These are phyloP conservation scores for Trissolcus brochymenae DNA, from an alignment of 2,888 invertebrate genomes.

Conservation along the genomic window DNA sequence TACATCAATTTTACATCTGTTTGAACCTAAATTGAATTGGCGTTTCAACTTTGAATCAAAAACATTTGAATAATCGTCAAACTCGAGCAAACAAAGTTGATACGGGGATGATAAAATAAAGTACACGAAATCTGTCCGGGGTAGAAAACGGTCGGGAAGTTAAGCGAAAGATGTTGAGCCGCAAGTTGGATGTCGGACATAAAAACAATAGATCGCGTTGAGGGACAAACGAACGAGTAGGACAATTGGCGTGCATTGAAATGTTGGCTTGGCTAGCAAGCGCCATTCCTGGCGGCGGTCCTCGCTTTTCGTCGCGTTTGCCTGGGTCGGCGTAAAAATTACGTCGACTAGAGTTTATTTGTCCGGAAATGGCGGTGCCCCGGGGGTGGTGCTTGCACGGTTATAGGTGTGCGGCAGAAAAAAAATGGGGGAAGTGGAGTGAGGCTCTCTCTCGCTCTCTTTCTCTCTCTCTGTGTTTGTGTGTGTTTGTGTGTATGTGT, in stretches of 20 bases:
- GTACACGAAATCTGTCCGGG: no score
- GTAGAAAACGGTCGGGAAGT: no score
- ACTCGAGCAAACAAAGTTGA: no score
- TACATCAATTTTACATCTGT: no score
- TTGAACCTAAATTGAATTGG: no score
- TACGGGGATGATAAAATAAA: no score
- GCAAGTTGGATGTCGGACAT: not conserved
- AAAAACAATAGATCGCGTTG: slow-evolving; percentile 1
- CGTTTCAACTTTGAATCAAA: no score
- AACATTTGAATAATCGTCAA: no score
- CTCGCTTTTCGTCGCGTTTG: slow-evolving; percentile 73
- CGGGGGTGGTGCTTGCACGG: slow-evolving; percentile 73
- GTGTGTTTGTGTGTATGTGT: slow-evolving; percentile 15
- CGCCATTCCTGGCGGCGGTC: slow-evolving; percentile 62
- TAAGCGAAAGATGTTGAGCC: not conserved
- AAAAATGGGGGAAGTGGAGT: slow-evolving; percentile 69
- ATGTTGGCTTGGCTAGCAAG: slow-evolving; percentile 57
- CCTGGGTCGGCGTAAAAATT: slow-evolving; percentile 84
- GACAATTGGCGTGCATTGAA: slow-evolving; percentile 64
- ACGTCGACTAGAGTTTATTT: slow-evolving; percentile 81
- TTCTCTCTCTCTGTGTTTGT: slow-evolving; percentile 8
- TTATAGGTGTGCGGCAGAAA: slow-evolving; percentile 72
- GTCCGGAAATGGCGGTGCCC: slow-evolving; percentile 76
- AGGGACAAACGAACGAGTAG: slow-evolving; percentile 38
- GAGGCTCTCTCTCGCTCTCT: slow-evolving; percentile 47